phyloP scores from a whole-genome alignment of 2,888 invertebrate genomes.

The Adelognathus sp. region DNA sequence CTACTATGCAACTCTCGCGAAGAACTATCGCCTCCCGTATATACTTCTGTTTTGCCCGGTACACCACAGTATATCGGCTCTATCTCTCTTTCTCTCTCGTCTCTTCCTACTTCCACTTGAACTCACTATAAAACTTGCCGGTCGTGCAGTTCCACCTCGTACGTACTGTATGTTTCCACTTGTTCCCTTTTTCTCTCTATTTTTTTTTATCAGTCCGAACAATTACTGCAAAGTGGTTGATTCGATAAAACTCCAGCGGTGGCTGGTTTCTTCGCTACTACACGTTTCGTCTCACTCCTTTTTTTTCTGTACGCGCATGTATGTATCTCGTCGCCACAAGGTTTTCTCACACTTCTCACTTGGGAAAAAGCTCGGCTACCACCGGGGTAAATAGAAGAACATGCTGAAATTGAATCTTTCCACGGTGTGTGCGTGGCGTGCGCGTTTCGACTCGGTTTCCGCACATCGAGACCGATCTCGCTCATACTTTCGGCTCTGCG shows the following conservation, averaged over 20 bases:
- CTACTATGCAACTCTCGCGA: neutral
- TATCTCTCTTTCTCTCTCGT: neutral
- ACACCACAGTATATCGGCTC: no score
- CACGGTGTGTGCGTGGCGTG: constrained; percentile 50
- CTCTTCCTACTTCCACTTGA: constrained; percentile 27
- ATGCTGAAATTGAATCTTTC: constrained; percentile 67
- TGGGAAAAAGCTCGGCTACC: constrained; percentile 49
- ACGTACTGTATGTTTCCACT: constrained; percentile 17
- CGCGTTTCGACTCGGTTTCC: constrained; percentile 47
- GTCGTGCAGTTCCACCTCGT: constrained; percentile 11
- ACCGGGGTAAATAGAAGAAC: constrained; percentile 65
- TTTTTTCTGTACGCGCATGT: no score
- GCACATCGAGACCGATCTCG: constrained; percentile 11
- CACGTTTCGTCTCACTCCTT: constrained; percentile 5
- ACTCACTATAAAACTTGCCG: constrained; percentile 8
- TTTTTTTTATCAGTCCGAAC: constrained; percentile 60
- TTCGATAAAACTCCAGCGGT: constrained; percentile 58
- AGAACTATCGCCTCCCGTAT: neutral
- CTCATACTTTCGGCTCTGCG: constrained; percentile 12
- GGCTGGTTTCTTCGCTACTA: constrained; percentile 11
- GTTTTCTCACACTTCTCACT: constrained; percentile 22
- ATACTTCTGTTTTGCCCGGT: neutral
- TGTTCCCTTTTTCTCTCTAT: neutral
- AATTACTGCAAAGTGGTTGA: constrained; percentile 66
- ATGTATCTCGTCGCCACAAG: neutral